Base-by-base conservation (phyloP, 2,113 vertebrate species). In the Heptranchias perlo region DNA sequence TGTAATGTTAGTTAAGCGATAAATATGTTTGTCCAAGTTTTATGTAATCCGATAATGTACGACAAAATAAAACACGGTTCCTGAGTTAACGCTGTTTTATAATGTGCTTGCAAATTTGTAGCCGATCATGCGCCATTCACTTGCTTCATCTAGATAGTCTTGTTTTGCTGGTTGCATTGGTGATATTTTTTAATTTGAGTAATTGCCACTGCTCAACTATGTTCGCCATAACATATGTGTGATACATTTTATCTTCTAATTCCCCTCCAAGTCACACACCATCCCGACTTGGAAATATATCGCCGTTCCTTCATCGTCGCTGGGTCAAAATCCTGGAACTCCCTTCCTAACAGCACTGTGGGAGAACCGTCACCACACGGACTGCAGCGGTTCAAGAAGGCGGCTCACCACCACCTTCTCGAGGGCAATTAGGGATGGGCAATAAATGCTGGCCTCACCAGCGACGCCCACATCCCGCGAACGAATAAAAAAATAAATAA, bases 1-100 rank as follows among this genome's bases (percentile, higher is more conserved):
- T 95, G 64, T 52, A 69, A 95, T 67, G 94, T 93, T 73, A 69
- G 28, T 94, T 65, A 94, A 62, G 18, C 47, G 73, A 73, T 95
- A 95, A 95, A 69, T 69, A 93, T 35, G 44, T 44, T 73, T 95
- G 44, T n/a, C 39, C 25, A 95, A 94, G n/a, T 69, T 95, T 49
- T 73, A 95, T 52, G 47, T 69, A 95, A 69, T 52, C 11, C 2
- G 69, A 94, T 65, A 67, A 21, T 92, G 4, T 62, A 31, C 62
- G 25, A 64, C 92, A 94, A n/a, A 95, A 95, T 95, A 69, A 95
- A 91, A 52, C 73, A 35, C 11, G 18, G 23, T 95, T 49, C 94
- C 64, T 69, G 64, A 49, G 73, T 95, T 95, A 95, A 52, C 86
- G 31, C 13, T 58, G 8, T 54, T 10, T 3, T 91, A 35, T 76